Base-by-base conservation (phyloP, 1,140 invertebrate genomes). In the Glossosoma conforme region DNA sequence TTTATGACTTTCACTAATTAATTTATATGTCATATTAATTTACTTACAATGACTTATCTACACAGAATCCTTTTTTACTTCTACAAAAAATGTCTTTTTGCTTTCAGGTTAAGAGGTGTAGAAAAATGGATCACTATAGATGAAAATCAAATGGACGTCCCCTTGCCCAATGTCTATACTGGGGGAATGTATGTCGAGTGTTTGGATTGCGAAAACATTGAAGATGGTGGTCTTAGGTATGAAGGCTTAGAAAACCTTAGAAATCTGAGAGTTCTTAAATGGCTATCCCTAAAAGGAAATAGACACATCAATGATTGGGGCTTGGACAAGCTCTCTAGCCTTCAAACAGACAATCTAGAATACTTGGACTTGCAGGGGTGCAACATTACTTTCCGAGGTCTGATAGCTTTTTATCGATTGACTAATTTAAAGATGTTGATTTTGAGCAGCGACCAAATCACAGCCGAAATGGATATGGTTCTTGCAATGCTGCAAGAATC, bases 281-380 rank as follows among this genome's bases (percentile, higher is more conserved):
- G 69, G 70, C 48, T 75, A 3, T 69, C 65, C 8, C 52, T 75
- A 11, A 67, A 60, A 47, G 67, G 68, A 38, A 70, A 71, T 43
- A 65, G 61, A 54, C 36, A 62, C 58, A 53, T 75, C 17, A 70
- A 75, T 62, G 71, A 69, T 10, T 75, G 72, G 72, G 65, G 69
- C 21, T 17, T 75, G 11, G 71, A 75, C 45, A 61, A 65, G 59
- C 17, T 74, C 33, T 65, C 68, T 15, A 63, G 65, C 2, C 62
- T 67, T 13, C 66, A 65, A 55, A 64, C 65, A 15, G 58, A 58
- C 9, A 63, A 60, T 9, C 45, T 75, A 25, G 67, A 74, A 61
- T 72, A 63, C 53, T 57, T 75, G 42, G 66, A 75, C 37, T 59
- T 75, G 30, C 61, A 58, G 45, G 70, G 67, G 3, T 69, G 65